These are phyloP conservation scores for Uromys caudimaculatus DNA, from an alignment of 2,797 vertebrate species.

Conservation along the genomic window DNA sequence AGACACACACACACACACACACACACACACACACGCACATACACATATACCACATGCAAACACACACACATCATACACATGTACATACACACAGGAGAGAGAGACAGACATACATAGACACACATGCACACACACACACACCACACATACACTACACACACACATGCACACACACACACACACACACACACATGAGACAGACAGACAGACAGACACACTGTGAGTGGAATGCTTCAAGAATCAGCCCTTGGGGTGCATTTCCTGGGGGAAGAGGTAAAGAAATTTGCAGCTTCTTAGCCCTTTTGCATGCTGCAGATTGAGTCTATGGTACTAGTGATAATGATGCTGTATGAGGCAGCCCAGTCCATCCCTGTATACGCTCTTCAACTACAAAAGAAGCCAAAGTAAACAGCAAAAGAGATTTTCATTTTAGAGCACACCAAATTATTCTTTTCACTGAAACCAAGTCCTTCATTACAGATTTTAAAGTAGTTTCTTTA, in stretches of 20 bases:
- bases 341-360: slow-evolving; percentile 53
- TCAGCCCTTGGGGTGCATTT: background rate
- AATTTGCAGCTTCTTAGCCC: background rate
- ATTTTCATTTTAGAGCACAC: slow-evolving; percentile 62
- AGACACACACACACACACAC: slow-evolving; percentile 25
- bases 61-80: too few species aligned
- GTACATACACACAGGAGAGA: background rate
- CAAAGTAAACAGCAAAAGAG: slow-evolving; percentile 55
- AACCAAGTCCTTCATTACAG: background rate
- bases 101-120: background rate
- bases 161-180: too few species aligned
- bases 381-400: slow-evolving; percentile 69
- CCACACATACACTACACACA: too few species aligned
- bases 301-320: background rate
- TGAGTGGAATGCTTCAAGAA: background rate
- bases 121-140: too few species aligned
- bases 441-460: slow-evolving; percentile 22
- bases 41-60: too few species aligned
- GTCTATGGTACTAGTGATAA: slow-evolving; percentile 62
- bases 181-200: background rate
- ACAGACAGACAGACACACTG: background rate
- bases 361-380: background rate
- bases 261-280: background rate
- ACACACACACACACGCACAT: background rate
- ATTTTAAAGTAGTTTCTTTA: slow-evolving; percentile 43